Evolutionary conservation across 2,113 vertebrate genomes (phyloP).

Genomic region (Brevimyrus niger): DNA sequence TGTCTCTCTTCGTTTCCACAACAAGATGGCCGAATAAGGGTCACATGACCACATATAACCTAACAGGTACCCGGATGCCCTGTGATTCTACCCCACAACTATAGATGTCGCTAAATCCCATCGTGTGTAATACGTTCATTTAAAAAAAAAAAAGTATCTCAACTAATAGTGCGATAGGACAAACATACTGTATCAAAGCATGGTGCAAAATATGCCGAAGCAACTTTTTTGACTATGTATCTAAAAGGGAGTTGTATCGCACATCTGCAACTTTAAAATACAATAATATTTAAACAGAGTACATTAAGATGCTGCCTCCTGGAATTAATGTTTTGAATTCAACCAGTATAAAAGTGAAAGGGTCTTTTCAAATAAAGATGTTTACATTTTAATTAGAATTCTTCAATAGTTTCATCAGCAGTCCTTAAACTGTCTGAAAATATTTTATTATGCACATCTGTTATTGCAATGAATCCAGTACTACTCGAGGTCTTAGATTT

Average conservation of each 20-base stretch:
- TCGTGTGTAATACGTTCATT: background rate
- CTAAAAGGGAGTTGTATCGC: background rate
- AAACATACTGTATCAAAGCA: background rate
- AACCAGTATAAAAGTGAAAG: background rate
- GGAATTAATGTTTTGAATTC: background rate
- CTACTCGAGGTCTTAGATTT: background rate
- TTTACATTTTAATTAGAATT: background rate
- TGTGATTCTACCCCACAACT: background rate
- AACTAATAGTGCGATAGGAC: background rate
- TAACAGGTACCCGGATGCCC: constrained; percentile 48
- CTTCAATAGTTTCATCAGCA: background rate
- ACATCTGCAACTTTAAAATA: background rate
- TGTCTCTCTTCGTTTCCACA: constrained; percentile 52
- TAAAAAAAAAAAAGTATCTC: background rate
- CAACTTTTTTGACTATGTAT: background rate
- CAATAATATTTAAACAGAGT: background rate
- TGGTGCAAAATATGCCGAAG: background rate
- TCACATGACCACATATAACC: constrained; percentile 59
- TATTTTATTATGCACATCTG: background rate
- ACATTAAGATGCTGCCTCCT: background rate
- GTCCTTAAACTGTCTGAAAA: background rate
- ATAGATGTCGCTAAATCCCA: background rate
- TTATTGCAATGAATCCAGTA: background rate
- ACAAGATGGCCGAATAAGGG: constrained; percentile 68
- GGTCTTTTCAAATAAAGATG: background rate